Evolutionary conservation across 2,888 invertebrate genomes (phyloP).

Genomic region (Melinopterus prodromus): DNA sequence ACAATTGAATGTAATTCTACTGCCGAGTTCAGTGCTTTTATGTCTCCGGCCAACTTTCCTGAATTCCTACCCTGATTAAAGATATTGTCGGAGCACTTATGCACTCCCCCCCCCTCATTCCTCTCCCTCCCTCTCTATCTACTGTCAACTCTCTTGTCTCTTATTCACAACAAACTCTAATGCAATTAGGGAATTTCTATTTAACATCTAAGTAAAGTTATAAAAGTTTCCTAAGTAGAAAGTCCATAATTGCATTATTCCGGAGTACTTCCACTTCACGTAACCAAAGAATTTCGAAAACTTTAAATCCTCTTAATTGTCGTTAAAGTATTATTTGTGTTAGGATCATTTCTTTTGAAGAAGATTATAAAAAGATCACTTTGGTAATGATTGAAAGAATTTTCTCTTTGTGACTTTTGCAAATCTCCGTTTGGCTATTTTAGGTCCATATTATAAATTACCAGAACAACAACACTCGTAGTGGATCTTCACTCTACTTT

Average conservation of each 20-base stretch:
- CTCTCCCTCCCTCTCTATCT: conserved; percentile 8
- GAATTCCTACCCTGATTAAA: conserved; percentile 44
- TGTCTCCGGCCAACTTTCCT: conserved; percentile 38
- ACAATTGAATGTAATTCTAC: conserved; percentile 48
- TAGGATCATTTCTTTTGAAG: background rate
- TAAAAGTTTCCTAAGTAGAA: conserved; percentile 15
- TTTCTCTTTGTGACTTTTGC: background rate
- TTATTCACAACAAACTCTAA: conserved; percentile 32
- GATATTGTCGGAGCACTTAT: conserved; percentile 45
- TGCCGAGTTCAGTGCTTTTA: conserved; percentile 44
- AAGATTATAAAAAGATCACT: too few species aligned
- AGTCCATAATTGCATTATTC: conserved; percentile 20
- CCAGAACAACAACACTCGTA: too few species aligned
- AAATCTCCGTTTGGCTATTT: background rate
- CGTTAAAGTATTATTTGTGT: too few species aligned
- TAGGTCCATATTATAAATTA: too few species aligned
- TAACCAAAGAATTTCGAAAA: background rate
- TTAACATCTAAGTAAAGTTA: conserved; percentile 25
- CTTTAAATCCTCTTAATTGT: background rate
- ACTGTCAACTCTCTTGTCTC: conserved; percentile 8
- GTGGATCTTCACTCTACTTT: too few species aligned
- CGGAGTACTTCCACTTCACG: background rate
- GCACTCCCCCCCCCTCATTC: conserved; percentile 28
- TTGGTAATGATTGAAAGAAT: background rate
- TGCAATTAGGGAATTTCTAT: conserved; percentile 33